phyloP scores from a whole-genome alignment of 2,113 vertebrate species.

The Ictalurus punctatus region DNA sequence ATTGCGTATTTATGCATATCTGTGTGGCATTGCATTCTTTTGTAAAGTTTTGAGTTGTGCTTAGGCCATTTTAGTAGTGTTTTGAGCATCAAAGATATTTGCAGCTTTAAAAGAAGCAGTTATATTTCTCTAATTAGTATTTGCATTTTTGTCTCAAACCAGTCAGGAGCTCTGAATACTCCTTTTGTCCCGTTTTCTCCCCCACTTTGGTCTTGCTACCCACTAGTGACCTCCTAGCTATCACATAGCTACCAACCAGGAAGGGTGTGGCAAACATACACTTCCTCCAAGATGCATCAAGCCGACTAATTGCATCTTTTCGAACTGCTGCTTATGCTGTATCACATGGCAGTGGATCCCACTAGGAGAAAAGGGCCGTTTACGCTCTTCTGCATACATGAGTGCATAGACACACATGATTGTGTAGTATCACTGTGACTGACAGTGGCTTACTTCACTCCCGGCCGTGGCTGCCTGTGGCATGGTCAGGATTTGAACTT shows the following conservation, averaged over 20 bases:
- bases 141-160: background rate
- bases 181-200: background rate
- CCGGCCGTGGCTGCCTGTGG: background rate
- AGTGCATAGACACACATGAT: background rate
- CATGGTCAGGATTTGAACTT: background rate
- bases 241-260: background rate
- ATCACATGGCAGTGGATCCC: background rate
- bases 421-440: background rate
- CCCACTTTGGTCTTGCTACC: background rate
- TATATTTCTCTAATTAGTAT: background rate
- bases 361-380: background rate
- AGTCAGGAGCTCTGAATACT: background rate
- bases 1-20: background rate
- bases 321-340: background rate
- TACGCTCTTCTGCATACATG: background rate
- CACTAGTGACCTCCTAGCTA: background rate
- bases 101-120: background rate
- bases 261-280: background rate
- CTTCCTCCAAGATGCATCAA: background rate
- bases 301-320: background rate
- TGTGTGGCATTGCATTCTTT: background rate
- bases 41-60: background rate
- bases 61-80: background rate
- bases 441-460: background rate
- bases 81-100: background rate